Evolutionary conservation across 2,113 vertebrate species (phyloP).

Genomic region (Gymnarchus niloticus): DNA sequence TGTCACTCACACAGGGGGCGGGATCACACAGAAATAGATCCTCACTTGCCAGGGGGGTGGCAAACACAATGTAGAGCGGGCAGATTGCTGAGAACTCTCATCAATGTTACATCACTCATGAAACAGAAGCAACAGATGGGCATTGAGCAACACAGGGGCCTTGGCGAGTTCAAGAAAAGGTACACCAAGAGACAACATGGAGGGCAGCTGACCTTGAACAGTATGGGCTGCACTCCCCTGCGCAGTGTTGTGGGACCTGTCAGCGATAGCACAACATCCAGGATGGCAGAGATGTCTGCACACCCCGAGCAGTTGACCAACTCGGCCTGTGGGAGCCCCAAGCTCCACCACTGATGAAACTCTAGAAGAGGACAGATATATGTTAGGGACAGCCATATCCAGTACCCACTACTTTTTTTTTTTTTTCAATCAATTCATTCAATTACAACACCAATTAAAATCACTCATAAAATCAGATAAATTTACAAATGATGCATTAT

Average conservation of each 20-base stretch:
- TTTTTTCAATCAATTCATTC: no score
- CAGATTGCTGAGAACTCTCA: not conserved
- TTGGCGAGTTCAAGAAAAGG: not conserved
- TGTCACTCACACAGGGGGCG: constrained; percentile 8
- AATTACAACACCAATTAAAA: no score
- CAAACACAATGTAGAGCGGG: not conserved
- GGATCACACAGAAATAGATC: not conserved
- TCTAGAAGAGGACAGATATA: constrained; percentile 36
- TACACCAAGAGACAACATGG: not conserved
- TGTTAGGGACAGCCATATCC: not conserved
- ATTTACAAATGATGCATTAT: no score
- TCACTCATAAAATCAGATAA: no score
- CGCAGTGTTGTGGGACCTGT: constrained; percentile 44
- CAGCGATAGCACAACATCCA: constrained; percentile 52
- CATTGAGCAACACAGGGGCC: not conserved
- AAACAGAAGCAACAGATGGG: not conserved
- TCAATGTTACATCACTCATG: not conserved
- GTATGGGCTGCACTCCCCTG: constrained; percentile 54
- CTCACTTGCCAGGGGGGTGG: not conserved
- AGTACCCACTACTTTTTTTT: no score
- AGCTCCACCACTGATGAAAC: constrained; percentile 64
- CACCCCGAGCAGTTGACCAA: constrained; percentile 63
- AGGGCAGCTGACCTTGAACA: constrained; percentile 55
- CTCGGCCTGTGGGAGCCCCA: constrained; percentile 38
- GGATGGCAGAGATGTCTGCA: constrained; percentile 54